phyloP scores from a whole-genome alignment of 2,888 invertebrate species.

The Campopleginae sp. region DNA sequence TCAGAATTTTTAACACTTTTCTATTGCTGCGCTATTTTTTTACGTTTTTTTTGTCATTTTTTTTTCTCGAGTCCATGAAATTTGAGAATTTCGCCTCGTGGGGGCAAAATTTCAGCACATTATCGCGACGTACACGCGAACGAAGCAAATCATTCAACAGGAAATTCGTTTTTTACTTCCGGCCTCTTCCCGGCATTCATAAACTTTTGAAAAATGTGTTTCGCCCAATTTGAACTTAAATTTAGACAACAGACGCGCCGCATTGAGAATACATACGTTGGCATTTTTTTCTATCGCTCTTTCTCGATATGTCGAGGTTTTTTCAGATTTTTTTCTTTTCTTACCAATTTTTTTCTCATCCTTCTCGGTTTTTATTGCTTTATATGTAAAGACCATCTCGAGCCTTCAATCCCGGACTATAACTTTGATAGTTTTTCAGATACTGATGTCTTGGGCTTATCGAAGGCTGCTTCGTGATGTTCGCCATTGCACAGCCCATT shows the following conservation, averaged over 20 bases:
- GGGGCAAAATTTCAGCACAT: background rate
- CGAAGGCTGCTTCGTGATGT: conserved; percentile 85
- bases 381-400: conserved; percentile 76
- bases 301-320: conserved; percentile 6
- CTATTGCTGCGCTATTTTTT: conserved; percentile 75
- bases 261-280: conserved; percentile 54
- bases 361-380: conserved; percentile 62
- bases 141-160: conserved; percentile 5
- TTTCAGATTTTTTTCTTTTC: conserved; percentile 14
- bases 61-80: background rate
- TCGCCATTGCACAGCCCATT: conserved; percentile 86
- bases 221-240: conserved; percentile 20
- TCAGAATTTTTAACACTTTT: conserved; percentile 75
- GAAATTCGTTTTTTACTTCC: conserved; percentile 26
- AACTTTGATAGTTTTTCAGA: conserved; percentile 79
- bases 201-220: background rate
- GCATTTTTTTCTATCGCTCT: conserved; percentile 21
- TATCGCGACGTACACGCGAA: conserved; percentile 24
- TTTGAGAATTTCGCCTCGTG: background rate
- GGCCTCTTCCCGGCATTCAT: background rate
- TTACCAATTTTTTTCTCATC: conserved; percentile 17
- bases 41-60: conserved; percentile 51
- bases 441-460: conserved; percentile 84
- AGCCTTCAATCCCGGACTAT: conserved; percentile 82
- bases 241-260: conserved; percentile 40